These are phyloP conservation scores for Bryconaethiops microstoma DNA, from an alignment of 2,797 vertebrate genomes.

Conservation along the genomic window DNA sequence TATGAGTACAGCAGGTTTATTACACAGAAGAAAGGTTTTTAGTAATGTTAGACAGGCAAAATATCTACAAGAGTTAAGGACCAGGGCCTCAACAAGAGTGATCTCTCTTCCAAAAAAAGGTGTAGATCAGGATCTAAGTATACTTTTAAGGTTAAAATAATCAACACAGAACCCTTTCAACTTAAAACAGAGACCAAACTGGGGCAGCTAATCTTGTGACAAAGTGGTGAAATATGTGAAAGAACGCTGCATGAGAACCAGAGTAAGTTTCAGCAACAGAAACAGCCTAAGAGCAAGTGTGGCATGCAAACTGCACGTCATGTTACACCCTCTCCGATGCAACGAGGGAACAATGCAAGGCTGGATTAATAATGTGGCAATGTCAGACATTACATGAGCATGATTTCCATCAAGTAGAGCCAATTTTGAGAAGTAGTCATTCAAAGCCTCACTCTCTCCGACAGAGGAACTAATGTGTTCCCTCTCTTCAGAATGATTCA, in stretches of 20 bases:
- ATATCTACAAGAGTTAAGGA: neutral
- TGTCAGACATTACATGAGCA: constrained; percentile 25
- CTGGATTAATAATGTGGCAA: constrained; percentile 42
- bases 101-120: too few species aligned
- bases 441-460: constrained; percentile 12
- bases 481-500: constrained; percentile 67
- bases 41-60: neutral
- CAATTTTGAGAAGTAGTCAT: constrained; percentile 38
- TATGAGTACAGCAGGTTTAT: neutral
- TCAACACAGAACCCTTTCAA: neutral
- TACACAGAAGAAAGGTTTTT: neutral
- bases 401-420: constrained; percentile 48
- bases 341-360: constrained; percentile 18
- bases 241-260: neutral
- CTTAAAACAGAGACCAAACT: neutral
- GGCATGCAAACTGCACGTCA: neutral
- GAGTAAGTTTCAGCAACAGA: constrained; percentile 6
- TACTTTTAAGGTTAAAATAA: neutral
- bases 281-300: neutral
- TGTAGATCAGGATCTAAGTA: neutral
- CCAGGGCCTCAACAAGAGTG: neutral
- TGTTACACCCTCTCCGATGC: constrained; percentile 3
- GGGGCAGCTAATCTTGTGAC: neutral
- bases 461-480: constrained; percentile 54
- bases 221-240: neutral